These are phyloP conservation scores for Enteromius radiatus DNA, from an alignment of 2,797 vertebrate species.

Conservation along the genomic window DNA sequence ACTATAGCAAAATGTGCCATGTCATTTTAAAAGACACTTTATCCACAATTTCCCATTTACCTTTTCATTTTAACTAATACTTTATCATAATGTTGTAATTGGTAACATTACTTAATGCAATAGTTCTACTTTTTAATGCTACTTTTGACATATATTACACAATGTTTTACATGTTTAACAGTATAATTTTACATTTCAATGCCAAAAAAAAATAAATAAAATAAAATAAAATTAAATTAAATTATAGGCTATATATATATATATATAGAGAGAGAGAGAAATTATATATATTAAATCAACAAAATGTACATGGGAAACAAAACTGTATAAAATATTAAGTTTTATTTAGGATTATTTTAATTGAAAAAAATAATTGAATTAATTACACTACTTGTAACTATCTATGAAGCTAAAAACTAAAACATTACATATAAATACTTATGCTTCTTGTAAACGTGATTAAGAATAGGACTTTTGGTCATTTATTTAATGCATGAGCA, in stretches of 20 bases:
- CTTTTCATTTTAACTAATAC: not conserved
- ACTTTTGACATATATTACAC: not conserved
- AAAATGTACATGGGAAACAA: not conserved
- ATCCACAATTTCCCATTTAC: not conserved
- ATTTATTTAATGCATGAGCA: not conserved
- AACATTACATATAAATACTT: not conserved
- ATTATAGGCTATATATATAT: too few species aligned
- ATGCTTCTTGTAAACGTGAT: not conserved
- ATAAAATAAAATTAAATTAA: too few species aligned
- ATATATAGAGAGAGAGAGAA: too few species aligned
- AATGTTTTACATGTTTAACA: not conserved
- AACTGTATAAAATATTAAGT: not conserved
- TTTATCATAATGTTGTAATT: not conserved
- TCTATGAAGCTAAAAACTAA: too few species aligned
- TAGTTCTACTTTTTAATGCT: not conserved
- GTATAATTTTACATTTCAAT: not conserved
- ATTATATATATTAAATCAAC: not conserved
- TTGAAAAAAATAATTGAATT: not conserved
- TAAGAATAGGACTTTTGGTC: not conserved
- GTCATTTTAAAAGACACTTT: not conserved
- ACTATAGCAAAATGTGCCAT: not conserved
- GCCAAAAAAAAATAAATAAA: too few species aligned
- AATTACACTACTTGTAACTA: not conserved
- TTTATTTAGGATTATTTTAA: not conserved
- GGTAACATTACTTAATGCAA: not conserved